A percentile compares a stretch with the other conserved stretches of the same genome.
phyloP scores from a whole-genome alignment of 2,888 invertebrate genomes.

The Epirrhoe tristata region DNA sequence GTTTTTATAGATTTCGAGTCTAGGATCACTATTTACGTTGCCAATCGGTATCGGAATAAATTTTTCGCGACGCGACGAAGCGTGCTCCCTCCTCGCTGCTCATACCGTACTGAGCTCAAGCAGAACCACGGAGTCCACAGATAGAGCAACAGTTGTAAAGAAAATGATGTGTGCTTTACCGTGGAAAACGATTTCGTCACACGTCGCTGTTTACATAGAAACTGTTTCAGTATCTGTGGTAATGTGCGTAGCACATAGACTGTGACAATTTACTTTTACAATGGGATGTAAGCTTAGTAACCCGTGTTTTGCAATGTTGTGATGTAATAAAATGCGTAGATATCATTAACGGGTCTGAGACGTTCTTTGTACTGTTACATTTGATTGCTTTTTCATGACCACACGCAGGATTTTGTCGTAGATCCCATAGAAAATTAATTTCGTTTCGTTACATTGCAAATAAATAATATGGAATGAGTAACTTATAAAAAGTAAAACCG shows the following conservation, averaged over 20 bases:
- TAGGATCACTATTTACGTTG: slow-evolving; percentile 40
- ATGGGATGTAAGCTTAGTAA: slow-evolving; percentile 39
- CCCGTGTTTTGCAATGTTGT: slow-evolving; percentile 25
- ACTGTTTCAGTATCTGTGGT: slow-evolving; percentile 16
- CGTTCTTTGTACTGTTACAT: slow-evolving; percentile 14
- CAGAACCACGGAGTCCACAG: slow-evolving; percentile 36
- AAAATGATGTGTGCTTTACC: slow-evolving; percentile 57
- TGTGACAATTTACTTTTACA: slow-evolving; percentile 40
- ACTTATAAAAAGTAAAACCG: too few relatives aligned
- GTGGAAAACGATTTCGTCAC: slow-evolving; percentile 75
- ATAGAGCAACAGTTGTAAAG: slow-evolving; percentile 28
- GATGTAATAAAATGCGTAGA: slow-evolving; percentile 24
- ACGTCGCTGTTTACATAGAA: slow-evolving; percentile 23
- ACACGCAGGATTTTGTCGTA: neutral
- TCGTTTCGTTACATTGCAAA: neutral
- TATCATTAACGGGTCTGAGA: neutral
- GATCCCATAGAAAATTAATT: neutral
- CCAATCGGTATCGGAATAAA: slow-evolving; percentile 23
- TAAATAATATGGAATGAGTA: too few relatives aligned
- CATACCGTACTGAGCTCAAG: slow-evolving; percentile 34
- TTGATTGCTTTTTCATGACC: slow-evolving; percentile 18
- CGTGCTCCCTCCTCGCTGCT: slow-evolving; percentile 31
- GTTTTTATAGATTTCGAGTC: slow-evolving; percentile 13
- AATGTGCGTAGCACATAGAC: slow-evolving; percentile 10
- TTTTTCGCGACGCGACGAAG: slow-evolving; percentile 10